A percentile compares a stretch with the other conserved stretches of the same genome.
Evolutionary conservation across 2,797 vertebrate genomes (phyloP).

Genomic region (Lerista edwardsae): DNA sequence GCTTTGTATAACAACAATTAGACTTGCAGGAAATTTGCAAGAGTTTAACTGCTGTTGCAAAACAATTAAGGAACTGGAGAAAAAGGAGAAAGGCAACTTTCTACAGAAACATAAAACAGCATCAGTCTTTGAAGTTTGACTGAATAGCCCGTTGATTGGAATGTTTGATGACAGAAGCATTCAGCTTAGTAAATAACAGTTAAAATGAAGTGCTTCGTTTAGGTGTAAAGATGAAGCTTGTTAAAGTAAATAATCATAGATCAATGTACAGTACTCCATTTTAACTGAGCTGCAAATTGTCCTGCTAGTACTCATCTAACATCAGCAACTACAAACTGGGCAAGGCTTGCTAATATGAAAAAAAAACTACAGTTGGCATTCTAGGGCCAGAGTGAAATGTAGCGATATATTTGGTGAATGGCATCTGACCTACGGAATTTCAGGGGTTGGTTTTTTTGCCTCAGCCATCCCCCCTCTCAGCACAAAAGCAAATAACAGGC

Average conservation of each 20-base stretch:
- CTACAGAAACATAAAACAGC: not conserved
- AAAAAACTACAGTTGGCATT: not conserved
- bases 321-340: not conserved
- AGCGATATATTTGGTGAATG: not conserved
- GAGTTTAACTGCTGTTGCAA: not conserved
- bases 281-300: not conserved
- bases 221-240: slow-evolving; percentile 12
- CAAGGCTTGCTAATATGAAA: not conserved
- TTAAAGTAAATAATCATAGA: slow-evolving; percentile 32
- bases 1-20: not conserved
- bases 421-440: too few relatives aligned
- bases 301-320: not conserved
- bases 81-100: slow-evolving; percentile 4
- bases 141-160: slow-evolving; percentile 30
- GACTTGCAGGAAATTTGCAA: not conserved
- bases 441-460: too few relatives aligned
- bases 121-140: not conserved
- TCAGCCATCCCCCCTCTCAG: not conserved
- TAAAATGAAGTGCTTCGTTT: slow-evolving; percentile 14
- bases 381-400: not conserved
- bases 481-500: not conserved
- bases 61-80: not conserved
- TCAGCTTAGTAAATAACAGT: slow-evolving; percentile 28
- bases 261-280: slow-evolving; percentile 15
- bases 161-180: slow-evolving; percentile 30